These are phyloP conservation scores for Ectemnius cavifrons DNA, from an alignment of 2,888 invertebrate genomes.

Conservation along the genomic window DNA sequence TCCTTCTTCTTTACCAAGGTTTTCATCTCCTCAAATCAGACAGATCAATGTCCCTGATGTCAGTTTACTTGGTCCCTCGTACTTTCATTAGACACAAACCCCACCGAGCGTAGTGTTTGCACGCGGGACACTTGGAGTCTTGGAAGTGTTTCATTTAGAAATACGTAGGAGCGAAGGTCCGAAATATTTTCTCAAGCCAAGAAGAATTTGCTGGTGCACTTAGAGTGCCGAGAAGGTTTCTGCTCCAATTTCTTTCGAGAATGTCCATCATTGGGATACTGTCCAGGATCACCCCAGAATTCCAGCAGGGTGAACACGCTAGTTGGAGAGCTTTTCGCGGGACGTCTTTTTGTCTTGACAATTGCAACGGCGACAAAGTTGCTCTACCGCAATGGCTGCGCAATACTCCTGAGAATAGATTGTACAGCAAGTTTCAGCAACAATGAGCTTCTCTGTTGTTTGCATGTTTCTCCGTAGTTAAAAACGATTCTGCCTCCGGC, in stretches of 20 bases:
- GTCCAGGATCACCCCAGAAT: constrained; percentile 46
- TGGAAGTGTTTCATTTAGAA: constrained; percentile 5
- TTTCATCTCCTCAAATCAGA: constrained; percentile 47
- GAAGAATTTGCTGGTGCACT: not conserved
- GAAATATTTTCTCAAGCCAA: constrained; percentile 9
- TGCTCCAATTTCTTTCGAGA: constrained; percentile 53
- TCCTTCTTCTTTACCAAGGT: constrained; percentile 6
- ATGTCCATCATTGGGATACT: constrained; percentile 47
- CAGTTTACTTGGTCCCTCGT: constrained; percentile 39
- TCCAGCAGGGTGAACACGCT: constrained; percentile 12
- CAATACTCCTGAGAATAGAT: constrained; percentile 31
- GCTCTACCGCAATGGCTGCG: constrained; percentile 16
- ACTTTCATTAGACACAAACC: constrained; percentile 18
- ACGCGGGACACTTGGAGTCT: too few relatives aligned
- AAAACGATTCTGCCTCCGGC: constrained; percentile 26
- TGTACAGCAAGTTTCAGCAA: constrained; percentile 19
- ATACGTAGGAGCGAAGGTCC: not conserved
- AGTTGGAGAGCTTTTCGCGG: constrained; percentile 36
- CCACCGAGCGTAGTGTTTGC: constrained; percentile 22
- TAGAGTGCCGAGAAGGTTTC: constrained; percentile 36
- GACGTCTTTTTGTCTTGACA: constrained; percentile 45
- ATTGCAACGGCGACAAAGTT: constrained; percentile 42
- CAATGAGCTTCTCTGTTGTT: constrained; percentile 31
- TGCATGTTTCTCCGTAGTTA: constrained; percentile 45
- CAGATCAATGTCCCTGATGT: constrained; percentile 37